Percentiles rank a stretch among this genome's conserved stretches.
Conservation (phyloP, 1,140 invertebrate species). For the Drosophila sproati region DNA sequence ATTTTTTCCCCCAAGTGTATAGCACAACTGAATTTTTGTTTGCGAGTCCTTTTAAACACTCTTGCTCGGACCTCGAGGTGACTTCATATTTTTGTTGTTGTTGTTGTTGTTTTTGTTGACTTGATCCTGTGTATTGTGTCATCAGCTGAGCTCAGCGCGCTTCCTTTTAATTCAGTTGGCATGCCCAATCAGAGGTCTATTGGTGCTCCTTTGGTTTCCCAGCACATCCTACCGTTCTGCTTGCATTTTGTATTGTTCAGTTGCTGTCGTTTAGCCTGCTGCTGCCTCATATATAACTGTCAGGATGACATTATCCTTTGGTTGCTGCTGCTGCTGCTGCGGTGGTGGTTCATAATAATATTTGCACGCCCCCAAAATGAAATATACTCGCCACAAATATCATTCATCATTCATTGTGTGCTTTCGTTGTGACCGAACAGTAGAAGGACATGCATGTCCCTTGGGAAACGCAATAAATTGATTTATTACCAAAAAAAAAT, state of each 20-base stretch:
- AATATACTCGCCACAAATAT: conserved; percentile 70
- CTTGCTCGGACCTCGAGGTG: not conserved
- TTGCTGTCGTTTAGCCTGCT: not conserved
- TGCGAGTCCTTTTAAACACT: conserved; percentile 27
- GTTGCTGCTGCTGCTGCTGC: conserved; percentile 32
- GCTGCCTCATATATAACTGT: conserved; percentile 45
- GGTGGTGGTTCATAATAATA: conserved; percentile 64
- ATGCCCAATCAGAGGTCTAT: conserved; percentile 35
- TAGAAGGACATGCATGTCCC: conserved; percentile 21
- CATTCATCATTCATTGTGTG: conserved; percentile 65
- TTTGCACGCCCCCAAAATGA: conserved; percentile 64
- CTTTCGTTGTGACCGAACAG: conserved; percentile 1
- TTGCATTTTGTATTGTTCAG: conserved; percentile 13
- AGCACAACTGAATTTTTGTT: conserved; percentile 28
- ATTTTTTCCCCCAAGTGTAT: not conserved
- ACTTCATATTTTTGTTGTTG: not conserved
- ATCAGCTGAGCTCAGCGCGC: conserved; percentile 8
- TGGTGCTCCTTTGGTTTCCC: conserved; percentile 14
- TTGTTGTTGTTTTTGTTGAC: conserved; percentile 20
- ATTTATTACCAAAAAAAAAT: conserved; percentile 63
- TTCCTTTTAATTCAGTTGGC: conserved; percentile 43
- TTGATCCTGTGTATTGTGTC: conserved; percentile 19
- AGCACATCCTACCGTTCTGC: conserved; percentile 7
- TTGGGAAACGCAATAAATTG: conserved; percentile 53
- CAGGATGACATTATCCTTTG: conserved; percentile 52